Percentiles rank a stretch among this genome's conserved stretches.
phyloP scores from a whole-genome alignment of 2,888 invertebrate genomes.

The Synanthedon vespiformis region DNA sequence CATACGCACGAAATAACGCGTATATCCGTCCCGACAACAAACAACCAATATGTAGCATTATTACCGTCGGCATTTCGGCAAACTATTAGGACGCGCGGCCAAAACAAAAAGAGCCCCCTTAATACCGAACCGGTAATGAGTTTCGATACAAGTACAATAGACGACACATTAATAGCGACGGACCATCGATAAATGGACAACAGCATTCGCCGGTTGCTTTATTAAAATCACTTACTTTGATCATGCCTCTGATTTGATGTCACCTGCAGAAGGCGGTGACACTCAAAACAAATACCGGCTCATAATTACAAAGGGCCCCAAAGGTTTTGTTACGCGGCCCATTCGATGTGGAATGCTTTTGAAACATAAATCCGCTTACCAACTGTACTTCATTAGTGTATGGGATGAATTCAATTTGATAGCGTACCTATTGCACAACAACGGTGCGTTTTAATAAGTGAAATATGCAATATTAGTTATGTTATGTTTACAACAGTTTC shows the following conservation, averaged over 20 bases:
- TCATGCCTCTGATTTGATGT: constrained; percentile 48
- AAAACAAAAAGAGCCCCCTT: constrained; percentile 4
- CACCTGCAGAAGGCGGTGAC: constrained; percentile 42
- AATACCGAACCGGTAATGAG: background rate
- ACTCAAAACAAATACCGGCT: constrained; percentile 24
- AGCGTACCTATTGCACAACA: background rate
- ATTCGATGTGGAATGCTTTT: constrained; percentile 54
- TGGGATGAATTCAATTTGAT: background rate
- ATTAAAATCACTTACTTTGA: constrained; percentile 66
- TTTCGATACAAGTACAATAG: constrained; percentile 1
- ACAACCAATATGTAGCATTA: constrained; percentile 1
- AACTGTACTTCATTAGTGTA: background rate
- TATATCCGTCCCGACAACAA: background rate
- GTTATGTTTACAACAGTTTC: no score
- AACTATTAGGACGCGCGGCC: constrained; percentile 7
- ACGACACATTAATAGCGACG: constrained; percentile 5
- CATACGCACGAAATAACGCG: background rate
- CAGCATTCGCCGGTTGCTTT: constrained; percentile 34
- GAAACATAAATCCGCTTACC: constrained; percentile 19
- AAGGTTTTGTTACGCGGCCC: constrained; percentile 34
- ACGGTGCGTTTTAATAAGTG: no score
- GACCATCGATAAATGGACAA: constrained; percentile 13
- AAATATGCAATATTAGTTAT: no score
- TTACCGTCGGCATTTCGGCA: constrained; percentile 5
- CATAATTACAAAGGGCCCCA: constrained; percentile 43